These are phyloP conservation scores for Phalloptychus januarius DNA, from an alignment of 2,797 vertebrate species.

Conservation along the genomic window DNA sequence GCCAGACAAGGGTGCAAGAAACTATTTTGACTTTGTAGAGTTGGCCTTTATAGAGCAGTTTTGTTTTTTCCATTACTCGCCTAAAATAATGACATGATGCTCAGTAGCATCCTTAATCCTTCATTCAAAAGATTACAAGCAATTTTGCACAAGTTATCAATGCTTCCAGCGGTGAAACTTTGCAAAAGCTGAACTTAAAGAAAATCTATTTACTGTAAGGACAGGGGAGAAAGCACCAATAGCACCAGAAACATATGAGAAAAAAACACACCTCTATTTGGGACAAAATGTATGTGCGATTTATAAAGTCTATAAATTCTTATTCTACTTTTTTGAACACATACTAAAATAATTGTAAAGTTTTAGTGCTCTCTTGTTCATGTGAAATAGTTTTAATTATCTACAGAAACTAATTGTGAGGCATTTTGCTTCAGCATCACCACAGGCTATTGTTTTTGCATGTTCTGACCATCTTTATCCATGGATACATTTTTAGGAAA, in stretches of 20 bases:
- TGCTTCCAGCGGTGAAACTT: neutral
- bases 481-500: constrained; percentile 6
- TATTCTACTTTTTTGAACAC: neutral
- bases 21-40: neutral
- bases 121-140: neutral
- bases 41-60: neutral
- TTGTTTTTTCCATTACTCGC: neutral
- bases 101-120: neutral
- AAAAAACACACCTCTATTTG: neutral
- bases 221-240: neutral
- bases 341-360: neutral
- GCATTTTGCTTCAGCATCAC: neutral
- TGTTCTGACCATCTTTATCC: constrained; percentile 25
- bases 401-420: neutral
- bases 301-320: neutral
- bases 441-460: constrained; percentile 1
- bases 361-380: neutral
- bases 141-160: neutral
- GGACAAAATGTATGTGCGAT: neutral
- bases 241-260: neutral
- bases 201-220: neutral
- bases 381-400: neutral
- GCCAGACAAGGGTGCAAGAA: neutral
- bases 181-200: neutral
- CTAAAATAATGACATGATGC: neutral